These are phyloP conservation scores for Atethmia centrago DNA, from an alignment of 2,888 invertebrate genomes.

Conservation along the genomic window DNA sequence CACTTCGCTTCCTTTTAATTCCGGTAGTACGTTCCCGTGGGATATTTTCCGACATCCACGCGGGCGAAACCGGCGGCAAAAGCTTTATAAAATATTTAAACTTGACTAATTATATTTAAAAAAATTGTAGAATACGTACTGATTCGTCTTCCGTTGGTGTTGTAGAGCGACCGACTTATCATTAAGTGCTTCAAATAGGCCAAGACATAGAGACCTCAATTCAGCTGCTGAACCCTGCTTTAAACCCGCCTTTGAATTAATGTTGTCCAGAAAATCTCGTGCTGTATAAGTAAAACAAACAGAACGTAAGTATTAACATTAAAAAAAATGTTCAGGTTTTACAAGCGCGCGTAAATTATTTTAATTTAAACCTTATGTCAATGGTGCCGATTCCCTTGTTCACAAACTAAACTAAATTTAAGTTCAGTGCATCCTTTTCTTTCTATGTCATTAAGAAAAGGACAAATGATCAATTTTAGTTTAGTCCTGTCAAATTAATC, in stretches of 20 bases:
- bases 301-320: background rate
- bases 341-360: background rate
- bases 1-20: too few relatives aligned
- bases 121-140: slow-evolving; percentile 85
- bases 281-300: slow-evolving; percentile 87
- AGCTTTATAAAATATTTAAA: background rate
- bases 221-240: slow-evolving; percentile 92
- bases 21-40: too few relatives aligned
- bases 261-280: slow-evolving; percentile 93
- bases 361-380: slow-evolving; percentile 9
- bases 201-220: slow-evolving; percentile 94
- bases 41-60: too few relatives aligned
- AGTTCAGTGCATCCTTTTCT: too few relatives aligned
- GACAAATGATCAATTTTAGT: too few relatives aligned
- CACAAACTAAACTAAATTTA: too few relatives aligned
- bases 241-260: slow-evolving; percentile 83
- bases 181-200: slow-evolving; percentile 95
- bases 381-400: too few relatives aligned
- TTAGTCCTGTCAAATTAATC: too few relatives aligned
- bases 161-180: slow-evolving; percentile 96
- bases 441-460: too few relatives aligned
- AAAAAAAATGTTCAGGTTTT: background rate
- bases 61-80: too few relatives aligned
- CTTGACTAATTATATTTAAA: background rate
- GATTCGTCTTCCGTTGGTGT: slow-evolving; percentile 96